Percentiles rank a stretch among this genome's conserved stretches.
These are phyloP conservation scores for Timema cristinae DNA, from an alignment of 2,888 invertebrate genomes.

Conservation along the genomic window DNA sequence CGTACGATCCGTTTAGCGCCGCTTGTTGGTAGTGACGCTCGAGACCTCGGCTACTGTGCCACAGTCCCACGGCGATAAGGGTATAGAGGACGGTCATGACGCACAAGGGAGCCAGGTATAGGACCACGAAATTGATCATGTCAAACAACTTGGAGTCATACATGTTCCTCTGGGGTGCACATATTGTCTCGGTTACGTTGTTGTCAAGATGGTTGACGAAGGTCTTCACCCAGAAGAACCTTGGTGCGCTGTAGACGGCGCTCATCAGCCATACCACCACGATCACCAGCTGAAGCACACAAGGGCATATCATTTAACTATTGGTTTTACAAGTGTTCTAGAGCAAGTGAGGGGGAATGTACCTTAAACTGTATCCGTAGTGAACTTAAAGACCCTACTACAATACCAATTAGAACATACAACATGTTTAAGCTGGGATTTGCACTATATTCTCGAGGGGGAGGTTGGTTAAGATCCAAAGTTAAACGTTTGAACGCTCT, in stretches of 20 bases:
- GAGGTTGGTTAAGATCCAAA: too few relatives aligned
- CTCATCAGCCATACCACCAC: conserved; percentile 80
- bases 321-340: too few relatives aligned
- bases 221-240: conserved; percentile 78
- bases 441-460: too few relatives aligned
- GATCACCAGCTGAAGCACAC: conserved; percentile 59
- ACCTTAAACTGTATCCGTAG: too few relatives aligned
- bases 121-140: conserved; percentile 74
- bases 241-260: conserved; percentile 76
- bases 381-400: too few relatives aligned
- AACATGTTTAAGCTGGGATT: too few relatives aligned
- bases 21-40: conserved; percentile 18
- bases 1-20: background rate
- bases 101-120: conserved; percentile 75
- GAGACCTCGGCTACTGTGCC: conserved; percentile 48
- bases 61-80: conserved; percentile 76
- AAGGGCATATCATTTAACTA: background rate
- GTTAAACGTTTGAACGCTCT: too few relatives aligned
- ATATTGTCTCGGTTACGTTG: conserved; percentile 63
- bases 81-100: conserved; percentile 77
- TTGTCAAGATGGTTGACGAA: conserved; percentile 58
- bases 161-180: conserved; percentile 68
- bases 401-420: too few relatives aligned
- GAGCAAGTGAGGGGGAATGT: too few relatives aligned
- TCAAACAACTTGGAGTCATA: conserved; percentile 76